These are phyloP conservation scores for Pogonomyrmex barbatus DNA, from an alignment of 1,140 invertebrate species.

Conservation along the genomic window DNA sequence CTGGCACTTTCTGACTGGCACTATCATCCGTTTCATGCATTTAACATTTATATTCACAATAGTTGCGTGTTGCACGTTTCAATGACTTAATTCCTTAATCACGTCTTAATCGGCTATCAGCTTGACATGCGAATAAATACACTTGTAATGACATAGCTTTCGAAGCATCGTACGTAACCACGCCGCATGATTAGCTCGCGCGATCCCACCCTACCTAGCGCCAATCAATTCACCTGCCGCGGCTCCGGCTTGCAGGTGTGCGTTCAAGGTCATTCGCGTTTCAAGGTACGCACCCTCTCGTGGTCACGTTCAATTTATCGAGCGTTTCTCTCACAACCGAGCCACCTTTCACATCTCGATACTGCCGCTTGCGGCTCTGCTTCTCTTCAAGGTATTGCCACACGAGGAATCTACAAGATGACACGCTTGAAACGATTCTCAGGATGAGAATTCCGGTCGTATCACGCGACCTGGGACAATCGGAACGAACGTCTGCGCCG, in stretches of 20 bases:
- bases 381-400: no score
- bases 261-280: constrained; percentile 51
- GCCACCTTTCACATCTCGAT: not conserved
- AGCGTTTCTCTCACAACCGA: not conserved
- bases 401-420: not conserved
- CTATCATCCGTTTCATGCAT: not conserved
- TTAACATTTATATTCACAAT: not conserved
- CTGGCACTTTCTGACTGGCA: not conserved
- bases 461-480: constrained; percentile 80
- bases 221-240: constrained; percentile 58
- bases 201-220: constrained; percentile 31
- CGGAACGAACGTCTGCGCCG: constrained; percentile 81
- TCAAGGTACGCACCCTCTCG: constrained; percentile 68
- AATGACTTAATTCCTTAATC: not conserved
- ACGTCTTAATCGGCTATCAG: constrained; percentile 12
- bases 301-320: constrained; percentile 35
- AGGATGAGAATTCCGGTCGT: not conserved
- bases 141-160: constrained; percentile 46
- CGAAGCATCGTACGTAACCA: constrained; percentile 23
- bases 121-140: not conserved
- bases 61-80: not conserved
- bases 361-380: not conserved
- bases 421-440: not conserved
- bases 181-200: constrained; percentile 37
- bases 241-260: constrained; percentile 47